phyloP scores from a whole-genome alignment of 1,140 invertebrate species.

The Sminthurinus signatus region DNA sequence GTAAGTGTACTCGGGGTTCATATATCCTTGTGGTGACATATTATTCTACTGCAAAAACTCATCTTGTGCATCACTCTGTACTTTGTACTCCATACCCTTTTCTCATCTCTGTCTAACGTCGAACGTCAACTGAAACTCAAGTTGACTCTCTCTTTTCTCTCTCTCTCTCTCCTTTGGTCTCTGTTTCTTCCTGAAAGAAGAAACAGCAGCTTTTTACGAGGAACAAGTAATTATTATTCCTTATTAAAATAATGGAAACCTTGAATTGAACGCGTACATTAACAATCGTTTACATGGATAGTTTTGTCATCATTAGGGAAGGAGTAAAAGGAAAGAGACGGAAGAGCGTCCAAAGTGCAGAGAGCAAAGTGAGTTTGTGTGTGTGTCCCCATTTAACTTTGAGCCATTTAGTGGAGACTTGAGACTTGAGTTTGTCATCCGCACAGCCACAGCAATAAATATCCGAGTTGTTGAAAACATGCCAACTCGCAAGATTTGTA shows the following conservation, averaged over 20 bases:
- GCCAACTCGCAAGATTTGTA: not conserved
- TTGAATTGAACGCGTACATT: not conserved
- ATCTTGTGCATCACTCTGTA: too few relatives aligned
- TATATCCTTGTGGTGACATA: too few relatives aligned
- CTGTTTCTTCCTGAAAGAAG: too few relatives aligned
- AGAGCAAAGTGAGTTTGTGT: not conserved
- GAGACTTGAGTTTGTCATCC: not conserved
- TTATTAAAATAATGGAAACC: constrained; percentile 1
- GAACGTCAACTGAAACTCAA: too few relatives aligned
- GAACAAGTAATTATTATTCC: constrained; percentile 6
- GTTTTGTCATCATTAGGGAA: not conserved
- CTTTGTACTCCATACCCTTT: too few relatives aligned
- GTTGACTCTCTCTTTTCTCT: too few relatives aligned
- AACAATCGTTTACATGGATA: constrained; percentile 1
- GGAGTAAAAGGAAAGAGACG: not conserved
- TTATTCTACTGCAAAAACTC: too few relatives aligned
- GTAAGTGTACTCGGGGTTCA: too few relatives aligned
- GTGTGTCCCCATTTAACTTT: not conserved
- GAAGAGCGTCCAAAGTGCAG: not conserved
- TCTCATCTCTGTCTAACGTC: too few relatives aligned
- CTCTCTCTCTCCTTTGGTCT: too few relatives aligned
- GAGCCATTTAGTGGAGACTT: not conserved
- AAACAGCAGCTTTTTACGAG: too few relatives aligned
- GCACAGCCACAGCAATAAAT: not conserved
- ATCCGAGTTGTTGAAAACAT: constrained; percentile 2